Evolutionary conservation across 2,888 invertebrate species (phyloP), one percentile per base, ranked within the genome.

Genomic region (Ceramica pisi): DNA sequence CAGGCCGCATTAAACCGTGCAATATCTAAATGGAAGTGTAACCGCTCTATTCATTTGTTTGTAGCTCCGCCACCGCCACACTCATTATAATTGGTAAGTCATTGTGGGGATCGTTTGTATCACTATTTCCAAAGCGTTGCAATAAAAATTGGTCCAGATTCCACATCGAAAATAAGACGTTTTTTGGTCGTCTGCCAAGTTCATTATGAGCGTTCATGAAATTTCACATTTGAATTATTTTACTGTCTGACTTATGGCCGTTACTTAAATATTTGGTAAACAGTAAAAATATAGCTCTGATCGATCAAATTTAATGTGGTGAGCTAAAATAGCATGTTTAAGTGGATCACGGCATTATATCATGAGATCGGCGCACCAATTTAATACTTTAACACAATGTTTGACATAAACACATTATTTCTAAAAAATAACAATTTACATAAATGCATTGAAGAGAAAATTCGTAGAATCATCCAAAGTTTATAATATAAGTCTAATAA

Each of bases 221-320:
- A 95, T 95, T 96, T 96, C 95, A 95, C 96, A 96, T 96, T 96
- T 95, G 95, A 96, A 96, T 96, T 96, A 96, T 96, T 96, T 96
- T 96, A 96, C 95, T 95, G 95, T 93, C 95, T 95, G 96, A 96
- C 94, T 95, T 96, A 96, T 95, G 92, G 94, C 94, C 92, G 95
- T 95, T 96, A 95, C 96, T 95, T 95, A 95, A 95, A 95, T 95
- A 95, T 95, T 95, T 95, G 95, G 96, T 96, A 95, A 95, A 95
- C 95, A 95, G 94, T 94, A 95, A 95, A 95, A 96, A 96, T 95
- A 95, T 95, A 92, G 94, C 90, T 91, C 92, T 92, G 94, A 95
- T 95, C 95, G 94, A 95, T 96, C 95, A 95, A 94, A 94, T 95
- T 94, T 95, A 95, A 95, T 95, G 94, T 90, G 89, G 83, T 86